phyloP scores from a whole-genome alignment of 1,140 invertebrate species.

The Pseudomyrmex concolor region DNA sequence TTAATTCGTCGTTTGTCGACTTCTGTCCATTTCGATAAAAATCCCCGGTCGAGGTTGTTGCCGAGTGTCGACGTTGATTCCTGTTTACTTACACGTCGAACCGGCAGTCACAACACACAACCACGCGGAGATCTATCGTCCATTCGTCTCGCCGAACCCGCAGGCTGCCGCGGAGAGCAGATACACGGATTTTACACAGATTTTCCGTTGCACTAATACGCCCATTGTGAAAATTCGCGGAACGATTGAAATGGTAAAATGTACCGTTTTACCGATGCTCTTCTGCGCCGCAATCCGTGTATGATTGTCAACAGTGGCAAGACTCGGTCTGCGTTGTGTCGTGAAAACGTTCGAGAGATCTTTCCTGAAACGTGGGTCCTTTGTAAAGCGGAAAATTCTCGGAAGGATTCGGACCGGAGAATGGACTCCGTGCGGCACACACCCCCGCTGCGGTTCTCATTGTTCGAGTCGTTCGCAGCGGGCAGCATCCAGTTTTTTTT shows the following conservation, averaged over 20 bases:
- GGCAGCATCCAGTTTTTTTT: conserved; percentile 33
- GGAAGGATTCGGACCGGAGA: conserved; percentile 77
- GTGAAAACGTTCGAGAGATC: conserved; percentile 16
- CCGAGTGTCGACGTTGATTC: conserved; percentile 32
- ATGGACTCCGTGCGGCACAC: conserved; percentile 44
- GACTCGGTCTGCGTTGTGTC: conserved; percentile 14
- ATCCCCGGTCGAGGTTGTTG: conserved; percentile 16
- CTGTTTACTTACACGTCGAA: conserved; percentile 38
- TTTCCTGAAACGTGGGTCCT: conserved; percentile 54
- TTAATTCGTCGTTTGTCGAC: conserved; percentile 22
- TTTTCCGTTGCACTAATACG: conserved; percentile 80
- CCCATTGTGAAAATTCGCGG: conserved; percentile 74
- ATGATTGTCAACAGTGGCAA: conserved; percentile 62
- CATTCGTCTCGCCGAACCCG: neutral
- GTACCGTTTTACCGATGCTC: conserved; percentile 56
- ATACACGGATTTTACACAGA: conserved; percentile 77
- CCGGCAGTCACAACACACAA: conserved; percentile 68
- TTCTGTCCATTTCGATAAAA: conserved; percentile 45
- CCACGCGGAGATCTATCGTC: conserved; percentile 20
- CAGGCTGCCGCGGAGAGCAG: neutral
- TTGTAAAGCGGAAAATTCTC: conserved; percentile 81
- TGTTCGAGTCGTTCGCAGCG: conserved; percentile 70
- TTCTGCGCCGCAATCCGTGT: neutral
- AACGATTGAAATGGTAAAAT: conserved; percentile 66
- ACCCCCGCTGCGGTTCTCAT: conserved; percentile 73